Base-by-base conservation (phyloP, 2,113 vertebrate genomes). In the Tragelaphus scriptus region DNA sequence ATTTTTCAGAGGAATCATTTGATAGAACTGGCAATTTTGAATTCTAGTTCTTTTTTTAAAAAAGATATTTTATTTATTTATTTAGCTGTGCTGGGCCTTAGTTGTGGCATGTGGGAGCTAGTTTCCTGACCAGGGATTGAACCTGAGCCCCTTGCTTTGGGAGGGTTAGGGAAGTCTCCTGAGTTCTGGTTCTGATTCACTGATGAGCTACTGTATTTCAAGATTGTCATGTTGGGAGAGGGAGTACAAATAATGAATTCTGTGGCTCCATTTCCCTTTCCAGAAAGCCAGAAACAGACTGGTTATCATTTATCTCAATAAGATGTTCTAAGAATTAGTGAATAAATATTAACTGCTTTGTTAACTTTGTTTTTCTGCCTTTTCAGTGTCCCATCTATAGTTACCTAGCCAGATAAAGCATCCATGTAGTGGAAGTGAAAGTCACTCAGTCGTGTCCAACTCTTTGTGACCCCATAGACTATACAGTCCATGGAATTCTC, bases 1-100 rank as follows among this genome's bases (percentile, higher is more conserved):
- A 94, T 55, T 93, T 95, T 97, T 95, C n/a, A 95, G 51, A 96
- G 25, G 32, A 90, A 89, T 30, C 30, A 85, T 85, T 85, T n/a
- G 17, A 71, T 58, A 92, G 7, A 96, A 58, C 56, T 81, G 10
- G 28, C 81, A 6, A 85, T 95, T 96, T 97, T 97, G 28, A 86
- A 93, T 91, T 88, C 51, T 80, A 85, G 90, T 79, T 96, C 68
- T 75, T 71, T n/a, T 68, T 75, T 5, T 7, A 0, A 10, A 5
- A 68, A 68, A 21, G 9, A n/a, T 21, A 19, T 2, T 17, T n/a
- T 36, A 36, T 21, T 36, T 68, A 68, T 71, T 71, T 71, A 23
- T 75, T 23, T 75, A 75, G n/a, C n/a, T 75, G 40, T 77, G 36
- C 40, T 44, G 71, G 71, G 40, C 40, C 23, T 44, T 77, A 44